Base-by-base conservation (phyloP, 2,888 invertebrate species). In the Cerastoderma edule region DNA sequence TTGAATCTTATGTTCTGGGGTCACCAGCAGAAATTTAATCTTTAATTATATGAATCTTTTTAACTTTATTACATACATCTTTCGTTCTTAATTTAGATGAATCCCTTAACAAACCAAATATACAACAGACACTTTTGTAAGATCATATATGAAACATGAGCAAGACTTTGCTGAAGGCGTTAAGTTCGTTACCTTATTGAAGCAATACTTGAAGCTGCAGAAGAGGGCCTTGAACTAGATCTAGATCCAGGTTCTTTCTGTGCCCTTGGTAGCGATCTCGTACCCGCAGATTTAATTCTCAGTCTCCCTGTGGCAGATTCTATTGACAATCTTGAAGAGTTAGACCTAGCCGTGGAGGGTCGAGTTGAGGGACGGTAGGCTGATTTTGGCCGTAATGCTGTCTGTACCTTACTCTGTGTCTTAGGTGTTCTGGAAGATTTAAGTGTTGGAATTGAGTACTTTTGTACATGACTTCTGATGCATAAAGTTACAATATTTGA, bases 261-360 rank as follows among this genome's bases (percentile, higher is more conserved):
- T 22, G 33, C 56, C 3, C 54, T 44, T 28, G 60, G 69, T 44
- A 35, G 64, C 44, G 67, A 60, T 27, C 81, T 53, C 10, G 50
- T 46, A 28, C 54, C 48, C 19, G 78, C 68, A 30, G 82, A 69
- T 67, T 77, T 82, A n/a, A 82, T 69, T 22, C 82, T 60, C 24
- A 79, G 72, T 24, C 79, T 60, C 22, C 74, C 83, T 24, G 86
- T 85, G 0, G 83, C 83, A 8, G 83, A 81, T 22, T 84, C 85
- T 70, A 84, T 78, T 19, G 85, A 85, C 13, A 83, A 64, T 32
- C 80, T 73, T 16, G 85, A 84, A 16, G 77, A 73, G 16, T 81
- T 78, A 6, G 84, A 80, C 22, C 67, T 65, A 8, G 77, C 78
- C 16, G 85, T 83, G 27, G 77, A 75, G 13, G 85, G 80, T 13